Evolutionary conservation across 2,888 invertebrate species (phyloP).

Genomic region (Pseudococcus jackbeardsleyi): DNA sequence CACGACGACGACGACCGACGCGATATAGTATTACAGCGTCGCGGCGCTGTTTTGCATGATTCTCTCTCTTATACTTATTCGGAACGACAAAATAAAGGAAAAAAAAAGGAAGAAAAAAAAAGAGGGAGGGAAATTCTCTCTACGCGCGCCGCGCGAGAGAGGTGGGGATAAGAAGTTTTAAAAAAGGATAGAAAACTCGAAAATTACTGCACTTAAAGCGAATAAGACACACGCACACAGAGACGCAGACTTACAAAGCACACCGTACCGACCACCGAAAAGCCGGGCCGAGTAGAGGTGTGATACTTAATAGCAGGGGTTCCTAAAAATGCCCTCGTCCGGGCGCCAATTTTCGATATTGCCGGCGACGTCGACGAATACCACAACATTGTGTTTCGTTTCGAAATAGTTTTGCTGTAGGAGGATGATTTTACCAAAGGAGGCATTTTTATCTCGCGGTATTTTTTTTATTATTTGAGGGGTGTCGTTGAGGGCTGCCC

Average conservation of each 20-base stretch:
- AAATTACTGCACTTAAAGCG: slow-evolving; percentile 65
- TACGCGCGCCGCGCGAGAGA: neutral
- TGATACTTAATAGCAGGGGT: slow-evolving; percentile 62
- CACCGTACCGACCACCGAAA: neutral
- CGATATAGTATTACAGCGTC: slow-evolving; percentile 64
- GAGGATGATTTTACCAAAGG: neutral
- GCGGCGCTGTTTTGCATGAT: slow-evolving; percentile 65
- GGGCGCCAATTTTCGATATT: neutral
- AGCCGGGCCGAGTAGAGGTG: slow-evolving; percentile 35
- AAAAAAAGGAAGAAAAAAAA: slow-evolving; percentile 4
- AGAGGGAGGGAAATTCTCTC: slow-evolving; percentile 20
- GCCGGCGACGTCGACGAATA: neutral
- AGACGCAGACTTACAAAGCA: neutral
- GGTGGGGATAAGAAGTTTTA: slow-evolving; percentile 64
- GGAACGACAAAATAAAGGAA: slow-evolving; percentile 28
- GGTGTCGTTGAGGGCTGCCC: neutral
- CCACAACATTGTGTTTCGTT: neutral
- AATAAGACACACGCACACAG: slow-evolving; percentile 58
- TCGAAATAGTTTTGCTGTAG: neutral
- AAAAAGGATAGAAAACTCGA: slow-evolving; percentile 65
- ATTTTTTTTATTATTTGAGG: neutral
- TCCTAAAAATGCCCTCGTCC: slow-evolving; percentile 1
- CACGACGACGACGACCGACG: slow-evolving; percentile 52
- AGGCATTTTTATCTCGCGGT: too few species aligned
- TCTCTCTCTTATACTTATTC: slow-evolving; percentile 46